Evolutionary conservation across 2,888 invertebrate genomes (phyloP).

Genomic region (Thera britannica): DNA sequence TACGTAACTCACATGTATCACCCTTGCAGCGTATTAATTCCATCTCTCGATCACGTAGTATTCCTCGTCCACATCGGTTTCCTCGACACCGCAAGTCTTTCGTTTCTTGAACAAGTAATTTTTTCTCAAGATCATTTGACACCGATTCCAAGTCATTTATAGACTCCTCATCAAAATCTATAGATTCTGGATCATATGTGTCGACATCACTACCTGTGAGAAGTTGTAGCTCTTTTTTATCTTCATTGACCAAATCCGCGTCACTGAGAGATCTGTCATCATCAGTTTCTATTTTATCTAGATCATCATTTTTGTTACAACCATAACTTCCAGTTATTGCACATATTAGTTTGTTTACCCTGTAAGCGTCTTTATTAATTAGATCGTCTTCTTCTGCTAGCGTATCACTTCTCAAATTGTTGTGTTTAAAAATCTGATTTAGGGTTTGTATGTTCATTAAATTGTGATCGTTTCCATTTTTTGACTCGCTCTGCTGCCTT

Average conservation of each 20-base stretch:
- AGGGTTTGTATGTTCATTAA: constrained; percentile 32
- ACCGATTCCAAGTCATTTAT: constrained; percentile 40
- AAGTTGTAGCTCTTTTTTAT: neutral
- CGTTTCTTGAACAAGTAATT: neutral
- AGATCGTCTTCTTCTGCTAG: neutral
- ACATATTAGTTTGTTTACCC: constrained; percentile 16
- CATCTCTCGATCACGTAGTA: neutral
- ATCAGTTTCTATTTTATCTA: constrained; percentile 4
- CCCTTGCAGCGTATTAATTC: constrained; percentile 7
- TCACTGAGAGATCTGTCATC: neutral
- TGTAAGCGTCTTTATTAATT: neutral
- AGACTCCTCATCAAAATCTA: constrained; percentile 27
- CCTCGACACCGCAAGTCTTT: constrained; percentile 9
- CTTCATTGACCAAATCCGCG: neutral
- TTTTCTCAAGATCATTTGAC: constrained; percentile 43
- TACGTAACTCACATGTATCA: constrained; percentile 24
- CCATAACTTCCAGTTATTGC: constrained; percentile 14
- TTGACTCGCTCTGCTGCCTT: constrained; percentile 12
- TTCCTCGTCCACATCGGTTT: constrained; percentile 9
- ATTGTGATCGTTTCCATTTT: constrained; percentile 10
- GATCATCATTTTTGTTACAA: constrained; percentile 6
- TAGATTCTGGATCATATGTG: constrained; percentile 5
- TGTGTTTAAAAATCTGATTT: constrained; percentile 34
- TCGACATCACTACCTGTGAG: neutral
- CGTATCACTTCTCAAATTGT: constrained; percentile 23